Evolutionary conservation across 2,797 vertebrate species (phyloP), one percentile per base, ranked within the genome.

Genomic region (Chaenodraco wilsoni): DNA sequence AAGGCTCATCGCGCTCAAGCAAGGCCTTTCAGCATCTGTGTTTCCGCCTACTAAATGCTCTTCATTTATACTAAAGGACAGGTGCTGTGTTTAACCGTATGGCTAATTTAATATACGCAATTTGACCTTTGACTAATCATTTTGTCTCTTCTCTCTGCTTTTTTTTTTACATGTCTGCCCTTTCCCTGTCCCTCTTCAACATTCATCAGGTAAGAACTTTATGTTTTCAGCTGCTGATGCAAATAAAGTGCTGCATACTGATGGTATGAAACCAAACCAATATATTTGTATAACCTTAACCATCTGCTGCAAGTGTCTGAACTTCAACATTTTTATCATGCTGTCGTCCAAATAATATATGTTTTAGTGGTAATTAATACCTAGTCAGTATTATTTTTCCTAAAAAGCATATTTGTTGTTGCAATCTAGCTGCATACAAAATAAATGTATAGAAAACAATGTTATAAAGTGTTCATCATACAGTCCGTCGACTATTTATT

Each of bases 191-290:
- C 65, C 16, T 23, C 21, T 23, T 48, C 60, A 2, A 76, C 69
- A 9, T 21, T 49, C 45, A 13, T 83, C 90, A 92, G 90, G 90
- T 92, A 88, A 89, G 86, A 84, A 6, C 57, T 56, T 56, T 31
- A 50, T 46, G 19, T 23, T 64, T 64, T 57, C 3, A 50, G 31
- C 9, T 54, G 50, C 41, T 55, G n/a, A 60, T 3, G 15, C 45
- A 23, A 43, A 19, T 5, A 11, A 52, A 15, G 46, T 23, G 44
- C 55, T 50, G 45, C 8, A 9, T 51, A 51, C 21, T 15, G 9
- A 37, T n/a, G 11, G 16, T 43, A 43, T 58, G 13, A 5, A 1
- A 54, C 4, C 23, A 27, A 52, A n/a, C 9, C 9, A 50, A 10
- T n/a, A 15, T 4, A 19, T 55, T 33, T 43, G 2, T 10, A 33